Evolutionary conservation across 2,888 invertebrate species (phyloP), one percentile per base, ranked within the genome.

Genomic region (Acanthopleura granulata): DNA sequence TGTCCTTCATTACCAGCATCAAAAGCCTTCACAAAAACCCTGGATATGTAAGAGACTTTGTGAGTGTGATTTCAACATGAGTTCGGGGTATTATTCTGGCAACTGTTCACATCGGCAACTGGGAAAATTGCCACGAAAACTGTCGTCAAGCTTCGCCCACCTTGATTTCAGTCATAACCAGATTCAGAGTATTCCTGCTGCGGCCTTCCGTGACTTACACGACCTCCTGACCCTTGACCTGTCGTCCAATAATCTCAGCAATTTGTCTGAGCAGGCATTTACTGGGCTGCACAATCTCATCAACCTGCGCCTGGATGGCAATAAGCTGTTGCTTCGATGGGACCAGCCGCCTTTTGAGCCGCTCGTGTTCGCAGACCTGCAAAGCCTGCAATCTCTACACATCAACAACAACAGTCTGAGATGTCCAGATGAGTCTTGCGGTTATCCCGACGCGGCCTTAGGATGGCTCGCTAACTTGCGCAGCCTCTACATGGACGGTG

Each of bases 121-220:
- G 27, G 25, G 16, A 22, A 15, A 66, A 66, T 6, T 66, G 15
- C 66, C 66, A 27, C 3, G 16, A 1, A 27, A 66, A 12, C 14
- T 66, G 25, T 66, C 66, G 22, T 16, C 66, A 27, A 66, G 25
- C 16, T 66, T 66, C 25, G 66, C 25, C 12, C 66, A 66, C 25
- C 29, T 66, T 22, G 66, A 66, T 66, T 66, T 66, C 29, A 66
- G 27, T 25, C 14, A 66, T 27, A 66, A 66, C 25, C 18, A 57
- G 18, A 57, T 57, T 4, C 18, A 57, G 57, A 57, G 57, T 6
- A 57, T 57, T 12, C 4, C n/a, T n/a, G 18, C 57, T 1, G n/a
- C 3, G 22, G 57, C 18, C 57, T 57, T 57, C 22, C n/a, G 1
- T 22, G 22, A 57, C 57, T 12, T 57, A 1, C 3, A 4, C 18